These are phyloP conservation scores for Heterodera filipjevi DNA, from an alignment of 2,888 invertebrate genomes.

Conservation along the genomic window DNA sequence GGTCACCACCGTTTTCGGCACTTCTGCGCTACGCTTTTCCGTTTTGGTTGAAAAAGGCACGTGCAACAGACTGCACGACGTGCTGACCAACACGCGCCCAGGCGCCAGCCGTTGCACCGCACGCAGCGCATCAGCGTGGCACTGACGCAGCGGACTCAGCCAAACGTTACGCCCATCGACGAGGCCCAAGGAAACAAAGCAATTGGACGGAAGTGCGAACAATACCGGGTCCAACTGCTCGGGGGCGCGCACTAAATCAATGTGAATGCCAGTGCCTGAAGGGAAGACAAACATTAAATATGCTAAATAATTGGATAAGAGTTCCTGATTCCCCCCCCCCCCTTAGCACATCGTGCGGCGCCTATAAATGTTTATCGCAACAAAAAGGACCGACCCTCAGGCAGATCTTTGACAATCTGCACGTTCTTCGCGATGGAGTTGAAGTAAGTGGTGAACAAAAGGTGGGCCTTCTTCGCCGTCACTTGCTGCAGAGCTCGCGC, in stretches of 20 bases:
- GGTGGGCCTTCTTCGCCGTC: slow-evolving; percentile 18
- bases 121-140: slow-evolving; percentile 1
- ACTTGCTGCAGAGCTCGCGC: slow-evolving; percentile 18
- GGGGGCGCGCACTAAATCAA: slow-evolving; percentile 30
- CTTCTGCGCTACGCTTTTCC: slow-evolving; percentile 5
- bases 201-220: not conserved
- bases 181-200: slow-evolving; percentile 17
- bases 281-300: not conserved
- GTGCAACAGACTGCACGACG: slow-evolving; percentile 30
- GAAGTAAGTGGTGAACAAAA: slow-evolving; percentile 28
- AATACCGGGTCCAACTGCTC: slow-evolving; percentile 22
- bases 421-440: slow-evolving; percentile 24
- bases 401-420: slow-evolving; percentile 20
- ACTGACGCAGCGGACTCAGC: slow-evolving; percentile 24
- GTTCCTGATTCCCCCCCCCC: no score
- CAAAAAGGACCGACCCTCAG: not conserved
- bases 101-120: slow-evolving; percentile 10
- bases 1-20: slow-evolving; percentile 4
- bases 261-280: slow-evolving; percentile 18
- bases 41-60: slow-evolving; percentile 22
- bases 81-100: slow-evolving; percentile 21
- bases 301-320: no score
- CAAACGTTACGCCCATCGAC: slow-evolving; percentile 29
- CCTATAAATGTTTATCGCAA: no score
- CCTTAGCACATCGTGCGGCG: no score